Evolutionary conservation across 2,113 vertebrate species (phyloP).

Genomic region (Lichenostomus cassidix): DNA sequence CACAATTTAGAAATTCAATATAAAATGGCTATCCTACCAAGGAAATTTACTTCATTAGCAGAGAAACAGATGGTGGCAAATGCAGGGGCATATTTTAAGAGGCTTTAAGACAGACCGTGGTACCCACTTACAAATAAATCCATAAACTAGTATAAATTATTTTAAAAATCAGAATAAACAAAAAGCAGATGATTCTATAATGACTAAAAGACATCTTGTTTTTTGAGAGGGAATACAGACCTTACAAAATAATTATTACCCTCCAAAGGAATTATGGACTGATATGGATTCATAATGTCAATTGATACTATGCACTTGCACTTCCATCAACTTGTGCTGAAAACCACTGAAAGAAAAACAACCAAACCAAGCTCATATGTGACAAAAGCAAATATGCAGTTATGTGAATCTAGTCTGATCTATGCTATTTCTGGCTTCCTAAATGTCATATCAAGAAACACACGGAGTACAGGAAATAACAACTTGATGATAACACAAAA

Average conservation of each 20-base stretch:
- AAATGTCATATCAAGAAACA: not conserved
- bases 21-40: not conserved
- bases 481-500: not conserved
- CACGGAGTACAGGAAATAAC: accelerated
- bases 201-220: not conserved
- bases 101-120: not conserved
- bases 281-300: not conserved
- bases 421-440: not conserved
- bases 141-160: not conserved
- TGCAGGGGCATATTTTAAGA: not conserved
- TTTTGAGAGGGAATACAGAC: not conserved
- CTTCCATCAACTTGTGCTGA: not conserved
- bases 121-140: not conserved
- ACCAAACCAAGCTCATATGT: not conserved
- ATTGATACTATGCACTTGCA: not conserved
- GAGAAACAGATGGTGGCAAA: not conserved
- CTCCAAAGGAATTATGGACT: not conserved
- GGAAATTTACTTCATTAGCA: not conserved
- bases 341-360: not conserved
- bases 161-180: not conserved
- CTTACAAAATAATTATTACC: not conserved
- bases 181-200: not conserved
- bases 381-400: not conserved
- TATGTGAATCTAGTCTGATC: not conserved
- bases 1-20: not conserved